Conservation (phyloP, 2,888 invertebrate species). For the Pardosa pseudoannulata region DNA sequence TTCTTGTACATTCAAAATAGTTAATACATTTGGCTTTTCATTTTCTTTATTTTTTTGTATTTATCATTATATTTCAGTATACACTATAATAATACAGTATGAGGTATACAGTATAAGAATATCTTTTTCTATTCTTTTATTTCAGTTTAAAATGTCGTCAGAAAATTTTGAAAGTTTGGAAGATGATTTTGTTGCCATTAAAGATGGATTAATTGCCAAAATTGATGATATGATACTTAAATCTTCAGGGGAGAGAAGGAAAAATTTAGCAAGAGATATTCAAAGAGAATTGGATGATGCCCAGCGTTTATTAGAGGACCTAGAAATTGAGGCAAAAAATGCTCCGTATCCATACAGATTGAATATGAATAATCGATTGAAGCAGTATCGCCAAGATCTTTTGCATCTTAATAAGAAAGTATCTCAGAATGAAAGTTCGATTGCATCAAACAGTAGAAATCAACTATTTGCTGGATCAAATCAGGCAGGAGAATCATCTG, state of each 20-base stretch:
- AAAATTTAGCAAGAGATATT: constrained; percentile 75
- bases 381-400: constrained; percentile 51
- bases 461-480: constrained; percentile 71
- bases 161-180: constrained; percentile 78
- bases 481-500: background rate
- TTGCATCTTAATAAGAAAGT: constrained; percentile 39
- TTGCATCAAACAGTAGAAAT: constrained; percentile 75
- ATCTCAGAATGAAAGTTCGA: constrained; percentile 73
- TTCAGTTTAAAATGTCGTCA: constrained; percentile 75
- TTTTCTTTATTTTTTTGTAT: too few species aligned
- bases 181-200: constrained; percentile 76
- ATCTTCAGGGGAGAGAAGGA: constrained; percentile 75
- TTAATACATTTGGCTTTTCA: too few species aligned
- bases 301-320: constrained; percentile 76
- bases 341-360: constrained; percentile 77
- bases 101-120: too few species aligned
- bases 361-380: constrained; percentile 75
- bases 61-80: too few species aligned
- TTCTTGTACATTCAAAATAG: too few species aligned
- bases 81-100: too few species aligned
- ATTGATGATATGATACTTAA: constrained; percentile 74
- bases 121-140: too few species aligned
- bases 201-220: constrained; percentile 75
- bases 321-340: constrained; percentile 78
- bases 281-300: constrained; percentile 75